Percentiles rank a stretch among this genome's conserved stretches.
These are phyloP conservation scores for Cylas formicarius DNA, from an alignment of 1,140 invertebrate genomes.

Conservation along the genomic window DNA sequence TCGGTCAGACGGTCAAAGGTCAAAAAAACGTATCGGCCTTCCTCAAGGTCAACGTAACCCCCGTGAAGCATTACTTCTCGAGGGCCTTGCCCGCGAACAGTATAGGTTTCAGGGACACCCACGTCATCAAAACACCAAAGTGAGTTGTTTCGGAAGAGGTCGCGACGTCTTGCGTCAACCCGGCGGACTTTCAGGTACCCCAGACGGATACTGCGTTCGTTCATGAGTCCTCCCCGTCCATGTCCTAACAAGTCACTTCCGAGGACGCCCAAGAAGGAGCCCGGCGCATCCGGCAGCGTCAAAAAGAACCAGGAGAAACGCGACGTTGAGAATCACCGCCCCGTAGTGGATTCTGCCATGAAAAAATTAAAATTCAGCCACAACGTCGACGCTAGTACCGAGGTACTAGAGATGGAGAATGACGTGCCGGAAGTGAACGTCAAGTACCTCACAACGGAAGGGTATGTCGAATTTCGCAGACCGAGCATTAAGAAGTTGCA, in stretches of 20 bases:
- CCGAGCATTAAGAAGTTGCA: constrained; percentile 44
- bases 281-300: constrained; percentile 18
- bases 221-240: constrained; percentile 24
- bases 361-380: constrained; percentile 23
- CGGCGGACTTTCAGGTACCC: constrained; percentile 19
- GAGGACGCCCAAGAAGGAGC: constrained; percentile 23
- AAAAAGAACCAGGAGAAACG: constrained; percentile 5
- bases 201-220: constrained; percentile 17
- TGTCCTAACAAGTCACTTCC: constrained; percentile 6
- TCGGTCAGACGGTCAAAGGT: constrained; percentile 48
- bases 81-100: constrained; percentile 25
- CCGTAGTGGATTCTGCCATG: constrained; percentile 15
- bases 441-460: constrained; percentile 38
- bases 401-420: constrained; percentile 24
- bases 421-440: constrained; percentile 13
- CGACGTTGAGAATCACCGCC: constrained; percentile 2
- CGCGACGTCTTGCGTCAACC: constrained; percentile 4
- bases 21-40: constrained; percentile 43
- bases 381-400: constrained; percentile 8
- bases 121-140: constrained; percentile 26
- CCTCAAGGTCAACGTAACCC: constrained; percentile 27
- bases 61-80: constrained; percentile 31
- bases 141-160: constrained; percentile 16
- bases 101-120: constrained; percentile 35
- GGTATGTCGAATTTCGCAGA: constrained; percentile 48